Base-by-base conservation (phyloP, 2,113 vertebrate genomes). In the Anseranas semipalmata region DNA sequence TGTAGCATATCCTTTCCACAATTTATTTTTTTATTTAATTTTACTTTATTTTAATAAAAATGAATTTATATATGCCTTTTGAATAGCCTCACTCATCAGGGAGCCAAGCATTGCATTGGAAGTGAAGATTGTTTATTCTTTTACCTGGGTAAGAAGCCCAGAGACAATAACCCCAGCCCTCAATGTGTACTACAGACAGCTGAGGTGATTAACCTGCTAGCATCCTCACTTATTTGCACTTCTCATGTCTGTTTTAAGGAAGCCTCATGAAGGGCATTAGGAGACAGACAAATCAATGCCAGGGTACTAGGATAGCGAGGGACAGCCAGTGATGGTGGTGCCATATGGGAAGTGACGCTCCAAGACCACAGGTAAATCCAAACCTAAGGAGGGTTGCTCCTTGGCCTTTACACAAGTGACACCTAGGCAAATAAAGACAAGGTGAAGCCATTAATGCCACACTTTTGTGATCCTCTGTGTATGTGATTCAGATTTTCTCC, bases 301-400 rank as follows among this genome's bases (percentile, higher is more conserved):
- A 67, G 52, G 14, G 15, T 74, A 11, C 12, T 21, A 17, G 66
- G 33, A 71, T 10, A 62, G 13, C 1, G 2, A 35, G 35, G 50
- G 59, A 10, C 35, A 62, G 7, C 13, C 59, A n/a, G 66, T 4
- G 7, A 8, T 10, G 12, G 20, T 15, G 14, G 5, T 41, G 19
- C 39, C 21, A 1, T 5, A 2, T 8, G 50, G 48, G 53, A 37
- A 0, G 2, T 2, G 1, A 55, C 15, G 9, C 18, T 22, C n/a
- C 60, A n/a, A 77, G 41, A 74, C 15, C 15, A 48, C 32, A 33
- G 27, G 27, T 52, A 95, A 76, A 67, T 37, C 30, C 16, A 67
- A 33, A 71, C 24, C 9, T 62, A 43, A 74, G 18, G 5, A 15
- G 3, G 33, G 12, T 37, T 9, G 9, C 16, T 94, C 50, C 56